A percentile compares a stretch with the other conserved stretches of the same genome.
Conservation (phyloP, 2,888 invertebrate genomes). For the Patella depressa region DNA sequence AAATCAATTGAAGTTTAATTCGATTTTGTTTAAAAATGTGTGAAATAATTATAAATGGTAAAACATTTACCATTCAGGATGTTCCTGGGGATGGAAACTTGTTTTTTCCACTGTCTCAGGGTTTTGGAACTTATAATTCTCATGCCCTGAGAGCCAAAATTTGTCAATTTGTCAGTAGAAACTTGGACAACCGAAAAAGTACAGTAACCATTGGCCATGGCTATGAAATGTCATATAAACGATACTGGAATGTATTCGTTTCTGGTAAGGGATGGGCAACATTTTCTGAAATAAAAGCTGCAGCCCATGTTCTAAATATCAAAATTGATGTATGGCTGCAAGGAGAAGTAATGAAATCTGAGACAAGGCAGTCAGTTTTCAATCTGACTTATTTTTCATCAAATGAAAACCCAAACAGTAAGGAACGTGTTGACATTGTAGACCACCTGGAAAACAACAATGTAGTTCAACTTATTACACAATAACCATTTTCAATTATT, state of each 20-base stretch:
- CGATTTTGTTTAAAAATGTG: no score
- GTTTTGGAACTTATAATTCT: neutral
- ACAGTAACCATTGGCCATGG: neutral
- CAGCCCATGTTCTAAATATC: neutral
- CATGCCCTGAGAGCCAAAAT: neutral
- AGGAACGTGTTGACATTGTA: no score
- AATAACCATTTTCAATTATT: neutral
- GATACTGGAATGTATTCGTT: neutral
- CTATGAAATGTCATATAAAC: neutral
- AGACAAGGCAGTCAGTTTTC: no score
- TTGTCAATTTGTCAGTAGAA: neutral
- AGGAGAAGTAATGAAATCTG: no score
- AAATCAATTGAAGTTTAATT: no score
- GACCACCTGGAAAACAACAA: no score
- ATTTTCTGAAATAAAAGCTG: constrained; percentile 9
- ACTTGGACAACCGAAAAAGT: neutral
- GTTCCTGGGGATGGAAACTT: neutral
- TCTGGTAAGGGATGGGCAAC: constrained; percentile 14
- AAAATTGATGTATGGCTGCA: neutral
- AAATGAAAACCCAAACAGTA: no score
- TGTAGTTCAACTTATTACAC: neutral
- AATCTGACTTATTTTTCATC: no score
- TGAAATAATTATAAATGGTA: no score
- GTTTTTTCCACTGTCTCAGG: neutral
- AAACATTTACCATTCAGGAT: no score